These are phyloP conservation scores for Gambelia wislizenii DNA, from an alignment of 2,797 vertebrate species.

Conservation along the genomic window DNA sequence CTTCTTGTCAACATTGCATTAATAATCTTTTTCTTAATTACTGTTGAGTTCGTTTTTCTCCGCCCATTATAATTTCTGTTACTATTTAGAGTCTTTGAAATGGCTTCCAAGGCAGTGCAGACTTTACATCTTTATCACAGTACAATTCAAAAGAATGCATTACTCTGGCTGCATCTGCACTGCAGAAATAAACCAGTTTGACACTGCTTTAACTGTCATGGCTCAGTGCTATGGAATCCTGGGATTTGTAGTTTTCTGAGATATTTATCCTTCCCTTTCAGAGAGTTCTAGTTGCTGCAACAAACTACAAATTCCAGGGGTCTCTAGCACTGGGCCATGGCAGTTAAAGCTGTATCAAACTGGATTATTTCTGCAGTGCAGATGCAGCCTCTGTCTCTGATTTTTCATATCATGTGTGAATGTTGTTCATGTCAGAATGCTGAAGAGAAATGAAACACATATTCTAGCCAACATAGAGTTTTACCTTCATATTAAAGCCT, in stretches of 20 bases:
- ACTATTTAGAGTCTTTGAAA: neutral
- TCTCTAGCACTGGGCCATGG: too few relatives aligned
- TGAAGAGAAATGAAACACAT: neutral
- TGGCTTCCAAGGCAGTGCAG: neutral
- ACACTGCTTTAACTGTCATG: too few relatives aligned
- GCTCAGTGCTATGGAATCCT: too few relatives aligned
- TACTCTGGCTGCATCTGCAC: neutral
- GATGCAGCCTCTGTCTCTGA: neutral
- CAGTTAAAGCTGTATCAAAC: too few relatives aligned
- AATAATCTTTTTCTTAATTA: constrained; percentile 4
- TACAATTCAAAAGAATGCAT: neutral
- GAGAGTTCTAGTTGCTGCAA: too few relatives aligned
- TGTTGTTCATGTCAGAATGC: neutral
- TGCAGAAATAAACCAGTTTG: too few relatives aligned
- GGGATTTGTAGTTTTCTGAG: too few relatives aligned
- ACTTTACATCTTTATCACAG: neutral
- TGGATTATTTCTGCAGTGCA: too few relatives aligned
- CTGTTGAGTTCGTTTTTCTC: neutral
- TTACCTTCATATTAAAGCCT: neutral
- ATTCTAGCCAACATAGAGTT: neutral
- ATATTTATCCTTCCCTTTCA: too few relatives aligned
- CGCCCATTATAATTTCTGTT: neutral
- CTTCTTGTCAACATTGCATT: neutral
- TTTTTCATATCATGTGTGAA: neutral
- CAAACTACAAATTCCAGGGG: too few relatives aligned